phyloP scores from a whole-genome alignment of 2,797 vertebrate species.

The Hephaestus fuliginosus region DNA sequence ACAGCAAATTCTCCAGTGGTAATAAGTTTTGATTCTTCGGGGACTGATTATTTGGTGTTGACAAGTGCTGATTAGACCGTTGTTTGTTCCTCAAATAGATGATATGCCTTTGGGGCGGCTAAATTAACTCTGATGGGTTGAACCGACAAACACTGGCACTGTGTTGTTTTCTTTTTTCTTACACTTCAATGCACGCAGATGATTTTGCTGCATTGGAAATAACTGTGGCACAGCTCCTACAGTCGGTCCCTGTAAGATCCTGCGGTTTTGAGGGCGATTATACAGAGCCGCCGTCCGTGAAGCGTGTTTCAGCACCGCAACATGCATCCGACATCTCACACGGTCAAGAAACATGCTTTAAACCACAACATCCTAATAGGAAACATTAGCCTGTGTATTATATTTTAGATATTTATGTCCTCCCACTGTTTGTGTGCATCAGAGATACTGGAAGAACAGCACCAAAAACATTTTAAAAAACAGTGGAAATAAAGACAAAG shows the following conservation, averaged over 20 bases:
- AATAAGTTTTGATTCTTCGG: constrained; percentile 21
- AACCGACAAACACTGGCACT: constrained; percentile 5
- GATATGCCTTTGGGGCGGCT: not conserved
- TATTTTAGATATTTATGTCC: not conserved
- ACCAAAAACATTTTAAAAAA: constrained; percentile 8
- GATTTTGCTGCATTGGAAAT: constrained; percentile 32
- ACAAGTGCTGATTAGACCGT: constrained; percentile 44
- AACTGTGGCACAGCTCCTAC: not conserved
- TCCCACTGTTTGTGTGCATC: not conserved
- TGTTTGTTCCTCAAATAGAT: constrained; percentile 42
- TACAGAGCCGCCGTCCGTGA: constrained; percentile 17
- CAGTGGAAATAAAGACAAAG: not conserved
- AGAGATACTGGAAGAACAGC: not conserved
- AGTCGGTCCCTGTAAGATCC: constrained; percentile 7
- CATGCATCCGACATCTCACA: constrained; percentile 40
- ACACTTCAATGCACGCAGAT: constrained; percentile 20
- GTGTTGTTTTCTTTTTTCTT: not conserved
- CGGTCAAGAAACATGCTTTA: constrained; percentile 27
- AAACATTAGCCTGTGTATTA: constrained; percentile 22
- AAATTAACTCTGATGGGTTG: constrained; percentile 33
- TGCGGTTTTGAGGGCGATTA: constrained; percentile 33
- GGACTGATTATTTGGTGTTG: constrained; percentile 33
- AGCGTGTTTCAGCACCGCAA: constrained; percentile 18
- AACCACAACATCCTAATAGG: constrained; percentile 24
- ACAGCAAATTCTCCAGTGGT: constrained; percentile 15